Evolutionary conservation across 2,113 vertebrate genomes (phyloP), one percentile per base, ranked within the genome.

Genomic region (Trinectes maculatus): DNA sequence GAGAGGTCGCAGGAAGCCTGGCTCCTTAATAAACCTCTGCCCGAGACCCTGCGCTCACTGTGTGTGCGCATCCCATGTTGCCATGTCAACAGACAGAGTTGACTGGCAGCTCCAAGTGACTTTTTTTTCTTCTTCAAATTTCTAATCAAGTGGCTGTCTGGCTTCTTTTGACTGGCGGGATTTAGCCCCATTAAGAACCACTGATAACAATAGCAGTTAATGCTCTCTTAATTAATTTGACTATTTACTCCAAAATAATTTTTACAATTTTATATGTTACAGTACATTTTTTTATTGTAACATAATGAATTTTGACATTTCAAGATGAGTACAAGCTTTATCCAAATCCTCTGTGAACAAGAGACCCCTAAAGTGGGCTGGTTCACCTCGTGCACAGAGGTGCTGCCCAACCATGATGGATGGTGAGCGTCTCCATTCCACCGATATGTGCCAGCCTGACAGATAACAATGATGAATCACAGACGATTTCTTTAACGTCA

Each of bases 71-170:
- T 87, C 76, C 46, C 21, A 0, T 5, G 79, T 89, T 55, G 56
- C 85, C 79, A 44, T 51, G 67, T 77, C 43, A 83, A 85, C 82
- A 77, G 74, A 72, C 58, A 2, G 33, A 40, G 60, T 75, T 85
- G 87, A 88, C 65, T 84, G 85, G 66, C 79, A 80, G 55, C 82
- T 85, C 74, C 65, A 66, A 84, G 78, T 78, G 80, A 71, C 76
- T 21, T 24, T 37, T 37, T 37, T 75, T 52, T 74, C n/a, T n/a
- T n/a, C n/a, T 85, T 71, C 60, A 71, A 82, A 87, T 80, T 85
- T 84, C 63, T 79, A 85, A 90, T 89, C 74, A 85, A 82, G 72
- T 80, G 70, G 24, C 77, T 77, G 81, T 70, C 83, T 84, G 81
- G 49, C 52, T 81, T 67, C 31, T 54, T 54, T 77, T 68, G 75